phyloP scores from a whole-genome alignment of 2,113 vertebrate genomes.

The Anoura caudifer region DNA sequence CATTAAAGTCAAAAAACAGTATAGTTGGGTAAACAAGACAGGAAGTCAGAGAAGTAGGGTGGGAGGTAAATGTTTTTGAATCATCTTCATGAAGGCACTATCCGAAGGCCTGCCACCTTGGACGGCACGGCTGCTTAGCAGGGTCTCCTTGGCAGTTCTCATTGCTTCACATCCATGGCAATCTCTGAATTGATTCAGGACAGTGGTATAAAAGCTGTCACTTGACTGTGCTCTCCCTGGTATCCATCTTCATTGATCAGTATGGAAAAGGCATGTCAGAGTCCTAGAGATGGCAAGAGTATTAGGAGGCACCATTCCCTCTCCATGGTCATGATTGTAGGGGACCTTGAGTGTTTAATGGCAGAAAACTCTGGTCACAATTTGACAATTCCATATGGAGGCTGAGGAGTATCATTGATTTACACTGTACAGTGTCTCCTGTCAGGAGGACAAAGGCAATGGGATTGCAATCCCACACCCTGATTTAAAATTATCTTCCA shows the following conservation, averaged over 20 bases:
- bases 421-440: neutral
- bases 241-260: neutral
- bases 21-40: neutral
- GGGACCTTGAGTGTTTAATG: neutral
- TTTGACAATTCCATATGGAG: neutral
- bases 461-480: neutral
- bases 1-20: neutral
- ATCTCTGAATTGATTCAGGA: neutral
- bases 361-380: neutral
- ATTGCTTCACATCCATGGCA: neutral
- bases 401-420: neutral
- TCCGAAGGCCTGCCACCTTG: neutral
- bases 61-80: neutral
- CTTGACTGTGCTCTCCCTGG: neutral
- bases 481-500: neutral
- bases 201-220: neutral
- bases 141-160: neutral
- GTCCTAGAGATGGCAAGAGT: neutral
- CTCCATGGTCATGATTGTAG: neutral
- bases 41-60: neutral
- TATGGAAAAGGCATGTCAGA: neutral
- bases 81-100: neutral
- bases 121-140: neutral
- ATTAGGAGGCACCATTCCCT: neutral
- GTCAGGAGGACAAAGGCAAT: neutral